These are phyloP conservation scores for Megastigmus dorsalis DNA, from an alignment of 2,888 invertebrate genomes.

Conservation along the genomic window DNA sequence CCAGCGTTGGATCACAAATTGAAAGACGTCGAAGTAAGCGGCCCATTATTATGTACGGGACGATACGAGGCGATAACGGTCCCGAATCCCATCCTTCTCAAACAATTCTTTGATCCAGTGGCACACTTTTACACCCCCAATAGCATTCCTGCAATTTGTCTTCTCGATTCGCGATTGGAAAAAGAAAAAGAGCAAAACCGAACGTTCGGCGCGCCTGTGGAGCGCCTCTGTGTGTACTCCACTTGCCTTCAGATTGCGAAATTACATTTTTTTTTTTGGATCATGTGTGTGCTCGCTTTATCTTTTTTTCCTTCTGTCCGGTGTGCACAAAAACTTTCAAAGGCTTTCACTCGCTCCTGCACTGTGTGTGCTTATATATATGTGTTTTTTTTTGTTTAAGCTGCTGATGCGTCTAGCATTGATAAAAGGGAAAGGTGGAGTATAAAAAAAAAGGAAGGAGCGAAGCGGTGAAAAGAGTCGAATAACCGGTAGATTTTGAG, in stretches of 20 bases:
- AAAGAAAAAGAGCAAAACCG: neutral
- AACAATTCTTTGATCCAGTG: conserved; percentile 65
- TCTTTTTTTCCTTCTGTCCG: neutral
- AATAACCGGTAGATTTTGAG: conserved; percentile 42
- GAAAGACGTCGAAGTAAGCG: conserved; percentile 56
- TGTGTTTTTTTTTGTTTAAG: neutral
- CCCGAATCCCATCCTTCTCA: conserved; percentile 56
- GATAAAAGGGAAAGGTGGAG: neutral
- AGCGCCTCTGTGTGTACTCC: too few species aligned
- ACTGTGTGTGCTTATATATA: neutral
- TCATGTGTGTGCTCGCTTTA: neutral
- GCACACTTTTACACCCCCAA: conserved; percentile 61
- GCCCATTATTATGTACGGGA: conserved; percentile 65
- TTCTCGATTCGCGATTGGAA: neutral
- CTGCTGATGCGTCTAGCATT: neutral
- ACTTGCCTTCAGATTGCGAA: conserved; percentile 3
- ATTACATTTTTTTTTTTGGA: conserved; percentile 25
- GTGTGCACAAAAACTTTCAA: conserved; percentile 18
- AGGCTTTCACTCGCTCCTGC: conserved; percentile 31
- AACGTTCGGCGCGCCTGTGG: conserved; percentile 7
- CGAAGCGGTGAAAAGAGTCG: conserved; percentile 5
- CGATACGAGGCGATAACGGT: conserved; percentile 63
- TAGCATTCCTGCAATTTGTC: neutral
- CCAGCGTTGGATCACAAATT: neutral
- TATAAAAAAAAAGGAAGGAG: neutral